These are phyloP conservation scores for Dicerorhinus sumatrensis DNA, from an alignment of 2,113 vertebrate genomes.

Conservation along the genomic window DNA sequence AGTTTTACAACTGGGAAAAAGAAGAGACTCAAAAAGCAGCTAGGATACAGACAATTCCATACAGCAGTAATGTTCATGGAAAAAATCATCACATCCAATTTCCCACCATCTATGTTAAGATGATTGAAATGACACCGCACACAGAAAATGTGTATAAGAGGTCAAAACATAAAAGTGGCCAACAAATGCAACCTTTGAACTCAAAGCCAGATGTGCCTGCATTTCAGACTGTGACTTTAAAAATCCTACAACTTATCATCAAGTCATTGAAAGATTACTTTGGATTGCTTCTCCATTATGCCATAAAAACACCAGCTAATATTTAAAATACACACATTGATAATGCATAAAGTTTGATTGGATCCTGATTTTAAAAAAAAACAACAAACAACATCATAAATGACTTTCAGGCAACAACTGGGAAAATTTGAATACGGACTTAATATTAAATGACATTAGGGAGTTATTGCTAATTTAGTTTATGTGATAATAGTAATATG, in stretches of 20 bases:
- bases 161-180: background rate
- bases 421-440: background rate
- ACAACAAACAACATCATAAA: background rate
- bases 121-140: background rate
- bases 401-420: background rate
- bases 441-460: background rate
- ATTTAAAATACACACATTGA: background rate
- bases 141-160: background rate
- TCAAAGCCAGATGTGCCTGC: background rate
- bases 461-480: background rate
- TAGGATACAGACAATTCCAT: background rate
- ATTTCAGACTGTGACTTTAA: background rate
- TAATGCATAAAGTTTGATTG: background rate
- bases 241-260: background rate
- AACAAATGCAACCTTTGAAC: background rate
- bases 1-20: background rate
- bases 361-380: background rate
- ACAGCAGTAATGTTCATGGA: background rate
- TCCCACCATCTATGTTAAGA: background rate
- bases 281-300: background rate
- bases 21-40: background rate
- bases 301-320: background rate
- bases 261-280: conserved; percentile 4
- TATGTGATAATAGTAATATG: background rate
- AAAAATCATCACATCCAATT: background rate